phyloP scores from a whole-genome alignment of 2,113 vertebrate genomes.

The Hystrix cristata region DNA sequence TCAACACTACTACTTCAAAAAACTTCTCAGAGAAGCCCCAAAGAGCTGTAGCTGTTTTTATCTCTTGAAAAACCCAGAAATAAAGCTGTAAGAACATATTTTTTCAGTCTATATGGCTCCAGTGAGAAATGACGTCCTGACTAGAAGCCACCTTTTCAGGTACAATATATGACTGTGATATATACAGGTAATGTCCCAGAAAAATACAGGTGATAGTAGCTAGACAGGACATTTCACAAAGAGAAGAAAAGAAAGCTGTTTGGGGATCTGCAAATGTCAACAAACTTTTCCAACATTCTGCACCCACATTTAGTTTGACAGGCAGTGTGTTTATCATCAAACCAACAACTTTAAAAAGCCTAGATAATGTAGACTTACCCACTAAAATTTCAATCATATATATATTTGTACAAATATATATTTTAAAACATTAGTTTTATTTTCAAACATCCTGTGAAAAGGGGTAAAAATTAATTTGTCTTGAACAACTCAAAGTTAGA shows the following conservation, averaged over 20 bases:
- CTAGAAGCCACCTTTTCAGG: background rate
- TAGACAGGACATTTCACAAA: background rate
- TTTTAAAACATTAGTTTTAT: conserved; percentile 2
- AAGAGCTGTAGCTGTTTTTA: background rate
- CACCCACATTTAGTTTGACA: background rate
- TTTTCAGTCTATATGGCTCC: conserved; percentile 3
- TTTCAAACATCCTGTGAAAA: background rate
- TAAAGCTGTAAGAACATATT: conserved; percentile 39
- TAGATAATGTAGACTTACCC: conserved; percentile 5
- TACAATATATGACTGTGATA: background rate
- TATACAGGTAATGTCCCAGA: background rate
- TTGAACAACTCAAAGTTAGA: background rate
- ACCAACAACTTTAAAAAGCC: conserved; percentile 54
- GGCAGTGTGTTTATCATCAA: conserved; percentile 3
- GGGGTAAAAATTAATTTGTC: background rate
- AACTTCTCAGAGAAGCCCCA: conserved; percentile 23
- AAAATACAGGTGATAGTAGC: background rate
- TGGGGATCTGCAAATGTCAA: background rate
- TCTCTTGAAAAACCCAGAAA: background rate
- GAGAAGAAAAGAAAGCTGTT: background rate
- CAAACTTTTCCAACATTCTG: background rate
- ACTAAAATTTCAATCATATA: background rate
- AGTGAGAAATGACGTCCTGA: background rate
- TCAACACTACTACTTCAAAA: conserved; percentile 27
- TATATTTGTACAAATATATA: background rate